Evolutionary conservation across 2,888 invertebrate genomes (phyloP), one percentile per base, ranked within the genome.

Genomic region (Mythimna ferrago): DNA sequence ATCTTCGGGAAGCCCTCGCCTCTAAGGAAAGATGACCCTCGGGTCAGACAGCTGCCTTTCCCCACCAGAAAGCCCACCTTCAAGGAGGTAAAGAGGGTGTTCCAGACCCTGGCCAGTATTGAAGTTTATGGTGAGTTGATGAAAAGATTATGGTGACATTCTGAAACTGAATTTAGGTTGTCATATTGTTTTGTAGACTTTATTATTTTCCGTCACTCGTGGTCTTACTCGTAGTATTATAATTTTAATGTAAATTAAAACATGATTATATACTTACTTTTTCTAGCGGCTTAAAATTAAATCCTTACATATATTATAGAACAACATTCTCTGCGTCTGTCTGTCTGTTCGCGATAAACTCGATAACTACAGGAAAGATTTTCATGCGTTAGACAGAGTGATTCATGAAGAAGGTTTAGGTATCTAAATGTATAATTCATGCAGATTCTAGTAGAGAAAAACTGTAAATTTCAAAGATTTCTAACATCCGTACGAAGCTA

Each of bases 21-120:
- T 0, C 91, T 99, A 19, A 96, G 96, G 77, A 96, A 97, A 83
- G 96, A 94, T 6, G 98, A 98, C 88, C 86, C 92, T 2, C 94
- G 98, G 75, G 91, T 98, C 11, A 93, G 98, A 82, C 97, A 97
- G 32, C 96, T 99, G 80, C 99, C 99, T 0, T 98, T 99, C 93
- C 97, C 98, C 0, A 98, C 99, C 0, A 96, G 98, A 83, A 97
- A 98, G 84, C 98, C 99, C 0, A 98, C 98, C 0, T 98, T 97
- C 86, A 97, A 97, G 67, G 99, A 99, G 95, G 97, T 98, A 1
- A 97, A 97, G 89, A 94, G 98, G 77, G 98, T 98, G 0, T 98
- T 98, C 84, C 97, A 97, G 66, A 95, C 98, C 62, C 93, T 99
- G 10, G 96, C 97, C 32, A 96, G 97, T 67, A 93, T 97, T 60